These are phyloP conservation scores for Mormyrops attenuatus DNA, from an alignment of 2,797 vertebrate species.

Conservation along the genomic window DNA sequence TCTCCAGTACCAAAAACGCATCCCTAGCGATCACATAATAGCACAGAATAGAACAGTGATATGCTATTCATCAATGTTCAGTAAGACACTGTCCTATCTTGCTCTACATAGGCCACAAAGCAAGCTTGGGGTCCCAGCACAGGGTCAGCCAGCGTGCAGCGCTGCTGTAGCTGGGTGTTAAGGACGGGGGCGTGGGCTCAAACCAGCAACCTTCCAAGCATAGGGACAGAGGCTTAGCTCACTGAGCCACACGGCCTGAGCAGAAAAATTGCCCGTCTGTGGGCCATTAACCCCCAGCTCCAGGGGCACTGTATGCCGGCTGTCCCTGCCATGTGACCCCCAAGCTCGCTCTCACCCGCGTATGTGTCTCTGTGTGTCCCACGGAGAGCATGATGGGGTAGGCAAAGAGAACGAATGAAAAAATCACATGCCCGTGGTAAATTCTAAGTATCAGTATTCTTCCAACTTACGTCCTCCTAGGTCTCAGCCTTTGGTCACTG, in stretches of 20 bases:
- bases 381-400: background rate
- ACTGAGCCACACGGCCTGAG: background rate
- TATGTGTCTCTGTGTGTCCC: background rate
- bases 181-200: background rate
- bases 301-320: background rate
- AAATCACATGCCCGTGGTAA: background rate
- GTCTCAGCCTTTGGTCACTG: constrained; percentile 89
- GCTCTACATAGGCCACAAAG: background rate
- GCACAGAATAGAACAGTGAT: background rate
- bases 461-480: constrained; percentile 89
- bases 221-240: background rate
- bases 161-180: background rate
- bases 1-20: too few species aligned
- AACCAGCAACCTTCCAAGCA: background rate
- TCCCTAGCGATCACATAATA: background rate
- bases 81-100: background rate
- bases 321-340: background rate
- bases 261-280: background rate
- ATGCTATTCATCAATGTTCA: background rate
- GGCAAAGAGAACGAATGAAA: background rate
- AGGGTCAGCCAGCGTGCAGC: background rate
- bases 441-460: background rate
- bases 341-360: background rate
- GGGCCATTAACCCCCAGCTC: background rate
- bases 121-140: background rate